Base-by-base conservation (phyloP, 23 tunicate genomes). In the Ciona savignyi region DNA sequence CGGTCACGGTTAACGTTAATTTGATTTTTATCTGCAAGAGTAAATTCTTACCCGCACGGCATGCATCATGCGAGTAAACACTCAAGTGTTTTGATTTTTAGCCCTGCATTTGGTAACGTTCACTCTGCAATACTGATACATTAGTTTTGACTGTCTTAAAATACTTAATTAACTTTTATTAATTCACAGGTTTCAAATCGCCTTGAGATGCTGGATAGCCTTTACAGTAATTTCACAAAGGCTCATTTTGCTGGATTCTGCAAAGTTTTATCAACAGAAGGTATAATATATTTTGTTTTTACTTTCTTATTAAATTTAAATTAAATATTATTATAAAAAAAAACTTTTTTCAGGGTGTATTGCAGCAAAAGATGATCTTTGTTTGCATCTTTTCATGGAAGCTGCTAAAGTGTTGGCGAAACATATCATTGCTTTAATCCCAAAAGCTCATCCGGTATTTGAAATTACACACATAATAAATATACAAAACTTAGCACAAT, bases 231-330 rank as follows among this genome's bases (percentile, higher is more conserved):
- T 34, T 86, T 86, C 70, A 48, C 25, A 22, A 93, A 93, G 60
- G 33, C 78, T 0, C 23, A 33, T 24, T 78, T 86, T 62, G 98
- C 98, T 67, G 93, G 98, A 27, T 93, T 93, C 78, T 86, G 93
- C 74, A 93, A 81, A 78, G 62, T 72, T 32, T 51, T 93, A 20
- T 84, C 93, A 0, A 61, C 32, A 9, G 86, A 78, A 66, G 96
- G 89, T 74, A 42, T 22, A 23, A 23, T 27, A 69, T 19, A 15
- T 42, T 42, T 42, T 6, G 9, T 42, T 42, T 42, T 42, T 42
- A 9, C 56, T 6, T 42, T 42, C 9, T 42, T 42, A 6, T 42
- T 9, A 6, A 42, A 42, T 42, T 9, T 15, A 42, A 6, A 6
- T 42, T 42, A 9, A 42, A 42, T 6, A 42, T 15, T 42, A 42